phyloP scores from a whole-genome alignment of 2,888 invertebrate species.

The Andrena minutula region DNA sequence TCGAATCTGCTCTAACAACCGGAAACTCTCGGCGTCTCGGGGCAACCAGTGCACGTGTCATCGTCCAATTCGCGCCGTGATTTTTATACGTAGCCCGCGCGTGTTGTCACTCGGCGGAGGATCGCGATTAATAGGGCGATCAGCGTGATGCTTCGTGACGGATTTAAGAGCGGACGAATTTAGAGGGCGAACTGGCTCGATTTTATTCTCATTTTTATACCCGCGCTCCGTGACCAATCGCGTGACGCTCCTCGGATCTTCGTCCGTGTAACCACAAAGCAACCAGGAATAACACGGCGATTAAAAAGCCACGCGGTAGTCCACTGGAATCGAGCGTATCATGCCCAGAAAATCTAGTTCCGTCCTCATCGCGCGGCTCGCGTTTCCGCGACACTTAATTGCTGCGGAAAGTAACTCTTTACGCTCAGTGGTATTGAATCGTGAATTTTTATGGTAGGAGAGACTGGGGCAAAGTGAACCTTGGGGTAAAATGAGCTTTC shows the following conservation, averaged over 20 bases:
- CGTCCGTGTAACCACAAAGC: conserved; percentile 29
- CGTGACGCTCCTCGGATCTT: conserved; percentile 50
- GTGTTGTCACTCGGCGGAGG: conserved; percentile 36
- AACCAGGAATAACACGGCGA: conserved; percentile 39
- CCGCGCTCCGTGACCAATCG: conserved; percentile 67
- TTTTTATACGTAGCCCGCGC: conserved; percentile 44
- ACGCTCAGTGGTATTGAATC: not conserved
- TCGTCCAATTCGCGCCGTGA: conserved; percentile 58
- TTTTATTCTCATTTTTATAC: conserved; percentile 65
- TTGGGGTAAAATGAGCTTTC: too few relatives aligned
- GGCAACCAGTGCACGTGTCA: conserved; percentile 39
- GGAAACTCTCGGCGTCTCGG: conserved; percentile 33
- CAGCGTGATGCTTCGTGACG: conserved; percentile 74
- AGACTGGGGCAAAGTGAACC: too few relatives aligned
- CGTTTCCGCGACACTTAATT: not conserved
- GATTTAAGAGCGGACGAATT: conserved; percentile 76
- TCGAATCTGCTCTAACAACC: conserved; percentile 29
- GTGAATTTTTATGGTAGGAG: too few relatives aligned
- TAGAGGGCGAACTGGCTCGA: conserved; percentile 64
- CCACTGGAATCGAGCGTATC: conserved; percentile 18
- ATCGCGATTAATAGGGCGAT: conserved; percentile 75
- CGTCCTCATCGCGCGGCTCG: conserved; percentile 13
- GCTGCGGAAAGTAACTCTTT: not conserved
- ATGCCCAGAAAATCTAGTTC: not conserved
- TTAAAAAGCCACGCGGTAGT: conserved; percentile 20